A percentile compares a stretch with the other conserved stretches of the same genome.
Conservation (phyloP, 2,113 vertebrate genomes). For the Myotis yumanensis region DNA sequence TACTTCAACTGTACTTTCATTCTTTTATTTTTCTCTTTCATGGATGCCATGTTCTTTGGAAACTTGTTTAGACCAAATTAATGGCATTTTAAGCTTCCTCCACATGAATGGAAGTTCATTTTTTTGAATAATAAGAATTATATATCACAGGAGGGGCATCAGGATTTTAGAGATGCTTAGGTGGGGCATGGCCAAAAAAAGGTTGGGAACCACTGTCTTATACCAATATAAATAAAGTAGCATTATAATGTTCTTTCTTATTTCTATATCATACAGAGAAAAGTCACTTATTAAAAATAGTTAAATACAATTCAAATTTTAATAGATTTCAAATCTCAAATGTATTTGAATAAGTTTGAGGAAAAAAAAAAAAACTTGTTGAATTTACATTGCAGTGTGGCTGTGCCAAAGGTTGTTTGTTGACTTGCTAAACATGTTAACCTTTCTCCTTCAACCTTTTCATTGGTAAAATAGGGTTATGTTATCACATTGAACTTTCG, state of each 20-base stretch:
- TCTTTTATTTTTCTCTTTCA: too few species aligned
- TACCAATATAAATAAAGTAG: background rate
- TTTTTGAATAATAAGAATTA: too few species aligned
- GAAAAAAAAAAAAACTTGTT: background rate
- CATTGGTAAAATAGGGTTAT: background rate
- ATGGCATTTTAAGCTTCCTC: too few species aligned
- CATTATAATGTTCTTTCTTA: background rate
- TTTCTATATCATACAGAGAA: background rate
- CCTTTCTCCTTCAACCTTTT: conserved; percentile 34
- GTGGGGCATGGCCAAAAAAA: too few species aligned
- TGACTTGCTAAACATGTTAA: conserved; percentile 1
- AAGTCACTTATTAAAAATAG: background rate
- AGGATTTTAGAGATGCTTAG: too few species aligned
- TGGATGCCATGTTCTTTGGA: too few species aligned
- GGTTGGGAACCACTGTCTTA: background rate
- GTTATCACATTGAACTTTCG: conserved; percentile 35
- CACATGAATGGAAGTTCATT: too few species aligned
- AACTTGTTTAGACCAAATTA: too few species aligned
- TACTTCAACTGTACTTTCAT: too few species aligned
- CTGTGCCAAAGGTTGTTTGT: background rate
- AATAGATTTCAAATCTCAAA: background rate
- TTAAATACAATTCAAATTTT: background rate
- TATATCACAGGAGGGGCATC: too few species aligned
- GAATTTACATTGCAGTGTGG: background rate
- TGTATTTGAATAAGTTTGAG: background rate